Evolutionary conservation across 2,888 invertebrate genomes (phyloP).

Genomic region (Ormyrus rosae): DNA sequence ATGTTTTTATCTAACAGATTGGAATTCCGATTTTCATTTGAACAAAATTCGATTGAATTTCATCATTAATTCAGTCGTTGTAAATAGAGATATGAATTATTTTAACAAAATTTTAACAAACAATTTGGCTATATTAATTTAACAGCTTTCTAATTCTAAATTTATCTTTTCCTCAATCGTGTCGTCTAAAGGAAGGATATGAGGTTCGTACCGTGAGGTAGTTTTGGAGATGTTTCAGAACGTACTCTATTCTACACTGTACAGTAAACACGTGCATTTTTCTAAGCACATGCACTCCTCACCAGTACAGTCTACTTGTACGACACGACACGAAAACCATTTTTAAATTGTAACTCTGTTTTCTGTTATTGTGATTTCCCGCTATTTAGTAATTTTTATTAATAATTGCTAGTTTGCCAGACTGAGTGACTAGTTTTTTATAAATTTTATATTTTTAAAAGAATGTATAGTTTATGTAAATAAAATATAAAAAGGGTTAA

Average conservation of each 20-base stretch:
- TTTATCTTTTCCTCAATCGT: conserved; percentile 65
- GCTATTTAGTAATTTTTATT: conserved; percentile 55
- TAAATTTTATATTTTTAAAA: conserved; percentile 34
- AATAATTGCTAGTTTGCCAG: conserved; percentile 55
- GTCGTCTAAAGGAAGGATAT: conserved; percentile 79
- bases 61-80: background rate
- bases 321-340: conserved; percentile 42
- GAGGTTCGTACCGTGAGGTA: conserved; percentile 79
- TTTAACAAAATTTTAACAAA: conserved; percentile 30
- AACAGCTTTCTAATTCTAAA: conserved; percentile 47
- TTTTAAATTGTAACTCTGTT: conserved; percentile 48
- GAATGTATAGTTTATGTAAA: conserved; percentile 4
- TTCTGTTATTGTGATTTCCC: conserved; percentile 42
- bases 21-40: conserved; percentile 23
- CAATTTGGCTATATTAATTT: conserved; percentile 22
- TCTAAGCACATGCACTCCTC: conserved; percentile 42
- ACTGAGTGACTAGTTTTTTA: conserved; percentile 50
- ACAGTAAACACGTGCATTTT: conserved; percentile 49
- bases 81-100: conserved; percentile 8
- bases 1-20: conserved; percentile 53
- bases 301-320: conserved; percentile 32
- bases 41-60: background rate
- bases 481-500: conserved; percentile 4
- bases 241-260: conserved; percentile 27
- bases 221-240: conserved; percentile 59